Conservation (phyloP, 2,113 vertebrate species). For the Anarhynchus alexandrinus region DNA sequence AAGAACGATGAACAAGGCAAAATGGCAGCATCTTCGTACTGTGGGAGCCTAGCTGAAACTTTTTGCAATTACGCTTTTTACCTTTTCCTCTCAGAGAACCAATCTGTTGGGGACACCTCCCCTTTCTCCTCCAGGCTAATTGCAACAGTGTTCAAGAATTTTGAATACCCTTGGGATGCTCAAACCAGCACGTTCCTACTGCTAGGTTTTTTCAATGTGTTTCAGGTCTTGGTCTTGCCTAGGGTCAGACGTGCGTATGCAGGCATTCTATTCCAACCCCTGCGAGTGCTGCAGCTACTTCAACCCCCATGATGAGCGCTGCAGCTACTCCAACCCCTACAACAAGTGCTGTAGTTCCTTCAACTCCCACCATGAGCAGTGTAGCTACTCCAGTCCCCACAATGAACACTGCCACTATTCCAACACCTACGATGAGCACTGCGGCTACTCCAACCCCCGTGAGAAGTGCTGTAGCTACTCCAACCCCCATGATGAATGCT, state of each 20-base stretch:
- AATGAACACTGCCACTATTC: no score
- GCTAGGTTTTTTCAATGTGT: not conserved
- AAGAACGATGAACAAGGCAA: not conserved
- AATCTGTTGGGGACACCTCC: not conserved
- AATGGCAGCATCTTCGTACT: not conserved
- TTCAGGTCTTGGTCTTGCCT: not conserved
- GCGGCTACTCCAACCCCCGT: no score
- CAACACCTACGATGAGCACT: no score
- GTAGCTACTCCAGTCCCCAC: no score
- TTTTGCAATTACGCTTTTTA: not conserved
- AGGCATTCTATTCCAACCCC: not conserved
- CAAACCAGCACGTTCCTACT: not conserved
- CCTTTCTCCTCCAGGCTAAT: not conserved
- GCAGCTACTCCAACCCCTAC: no score
- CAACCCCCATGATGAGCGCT: not conserved
- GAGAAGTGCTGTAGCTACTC: no score
- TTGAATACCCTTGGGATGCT: not conserved
- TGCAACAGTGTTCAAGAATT: not conserved
- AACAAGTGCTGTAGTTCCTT: no score
- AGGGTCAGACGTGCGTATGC: not conserved
- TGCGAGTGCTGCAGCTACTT: not conserved
- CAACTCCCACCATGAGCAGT: no score
- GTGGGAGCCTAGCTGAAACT: not conserved
- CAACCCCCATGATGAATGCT: no score
- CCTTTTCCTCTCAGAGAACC: not conserved